These are phyloP conservation scores for Anarhynchus alexandrinus DNA, from an alignment of 2,113 vertebrate species.

Conservation along the genomic window DNA sequence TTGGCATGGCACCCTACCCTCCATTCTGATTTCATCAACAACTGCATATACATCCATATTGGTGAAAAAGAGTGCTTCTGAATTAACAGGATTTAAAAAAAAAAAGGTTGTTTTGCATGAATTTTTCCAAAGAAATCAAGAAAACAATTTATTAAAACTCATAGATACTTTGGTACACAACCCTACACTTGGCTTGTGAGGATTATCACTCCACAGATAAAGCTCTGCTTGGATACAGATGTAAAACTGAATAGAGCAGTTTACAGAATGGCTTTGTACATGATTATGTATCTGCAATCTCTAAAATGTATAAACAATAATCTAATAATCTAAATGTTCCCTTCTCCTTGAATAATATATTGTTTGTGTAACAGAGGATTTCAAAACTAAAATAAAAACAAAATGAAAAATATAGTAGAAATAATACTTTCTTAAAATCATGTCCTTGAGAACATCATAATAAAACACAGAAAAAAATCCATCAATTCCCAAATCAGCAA, in stretches of 20 bases:
- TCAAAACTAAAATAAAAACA: neutral
- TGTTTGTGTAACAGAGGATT: neutral
- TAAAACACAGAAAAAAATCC: neutral
- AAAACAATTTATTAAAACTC: neutral
- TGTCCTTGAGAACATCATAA: neutral
- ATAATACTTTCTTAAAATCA: neutral
- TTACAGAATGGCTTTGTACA: neutral
- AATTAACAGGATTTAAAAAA: neutral
- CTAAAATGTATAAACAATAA: neutral
- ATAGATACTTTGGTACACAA: neutral
- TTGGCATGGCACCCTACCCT: neutral
- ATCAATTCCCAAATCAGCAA: neutral
- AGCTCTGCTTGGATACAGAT: neutral
- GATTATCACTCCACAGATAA: neutral
- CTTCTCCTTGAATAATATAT: neutral
- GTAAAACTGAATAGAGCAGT: neutral
- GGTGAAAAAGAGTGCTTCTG: neutral
- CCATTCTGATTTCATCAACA: neutral
- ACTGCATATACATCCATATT: neutral
- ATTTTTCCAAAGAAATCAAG: neutral
- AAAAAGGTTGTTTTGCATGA: neutral
- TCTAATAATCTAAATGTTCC: neutral
- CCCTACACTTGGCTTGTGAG: neutral
- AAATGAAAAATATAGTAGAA: neutral
- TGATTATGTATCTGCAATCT: neutral